Evolutionary conservation across 1,140 invertebrate genomes (phyloP), one percentile per base, ranked within the genome.

Genomic region (Limonius californicus): DNA sequence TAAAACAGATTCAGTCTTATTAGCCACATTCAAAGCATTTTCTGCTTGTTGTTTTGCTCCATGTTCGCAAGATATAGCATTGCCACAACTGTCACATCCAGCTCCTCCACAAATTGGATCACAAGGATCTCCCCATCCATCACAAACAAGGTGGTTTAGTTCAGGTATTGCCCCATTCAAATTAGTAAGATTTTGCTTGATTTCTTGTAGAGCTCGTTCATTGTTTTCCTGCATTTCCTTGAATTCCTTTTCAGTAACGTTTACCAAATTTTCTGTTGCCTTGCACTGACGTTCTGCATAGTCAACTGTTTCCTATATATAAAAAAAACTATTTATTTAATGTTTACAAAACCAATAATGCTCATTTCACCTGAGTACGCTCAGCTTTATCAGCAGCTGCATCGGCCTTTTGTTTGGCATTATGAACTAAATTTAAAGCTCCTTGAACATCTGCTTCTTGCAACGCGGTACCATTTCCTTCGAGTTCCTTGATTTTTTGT

Each of bases 391-490:
- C 80, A 68, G 90, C 84, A 76, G 85, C 76, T 79, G 84, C 69
- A 80, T 91, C 70, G 76, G 85, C 73, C 82, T 85, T 72, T 83
- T 87, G 77, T 87, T 94, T 83, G 82, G 91, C 84, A 66, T 84
- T 79, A 19, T 89, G 83, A 0, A 94, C 97, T 1, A 97, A 84
- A 73, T 93, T 95, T 43, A 97, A 80, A 1, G 95, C 95, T 45
- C 95, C 95, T 80, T 95, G 91, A 32, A 98, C 90, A 78, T 98
- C 95, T 2, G 89, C 91, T 79, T 97, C 95, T 76, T 97, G 94
- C 20, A 99, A 80, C 71, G 89, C 87, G 0, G 93, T 97, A 9
- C 93, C 93, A 72, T 94, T 93, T 57, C 88, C 86, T 68, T 89
- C 88, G 18, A 98, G 79, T 23, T 89, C 82, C 54, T 84, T 76